Conservation (phyloP, 2,888 invertebrate genomes). For the Tipula confusa region DNA sequence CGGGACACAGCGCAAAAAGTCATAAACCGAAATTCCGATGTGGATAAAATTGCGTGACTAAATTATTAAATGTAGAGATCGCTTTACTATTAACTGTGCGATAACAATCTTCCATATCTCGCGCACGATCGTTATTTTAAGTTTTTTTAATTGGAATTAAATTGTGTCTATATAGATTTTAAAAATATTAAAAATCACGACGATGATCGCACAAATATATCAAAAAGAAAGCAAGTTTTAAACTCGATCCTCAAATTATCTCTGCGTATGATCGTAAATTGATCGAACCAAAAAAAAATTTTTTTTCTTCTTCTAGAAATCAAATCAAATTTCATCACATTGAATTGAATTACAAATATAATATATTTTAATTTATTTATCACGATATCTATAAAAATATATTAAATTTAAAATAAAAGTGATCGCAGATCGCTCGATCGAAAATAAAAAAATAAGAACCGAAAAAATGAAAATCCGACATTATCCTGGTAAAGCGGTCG, state of each 20-base stretch:
- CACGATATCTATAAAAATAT: not conserved
- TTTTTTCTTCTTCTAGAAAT: not conserved
- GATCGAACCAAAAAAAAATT: not conserved
- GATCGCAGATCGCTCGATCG: too few species aligned
- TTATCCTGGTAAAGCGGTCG: conserved; percentile 78
- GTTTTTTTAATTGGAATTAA: not conserved
- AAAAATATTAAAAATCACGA: not conserved
- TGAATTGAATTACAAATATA: not conserved
- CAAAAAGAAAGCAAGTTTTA: not conserved
- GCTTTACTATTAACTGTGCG: not conserved
- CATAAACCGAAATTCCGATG: conserved; percentile 12
- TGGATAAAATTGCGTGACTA: not conserved
- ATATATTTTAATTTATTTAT: not conserved
- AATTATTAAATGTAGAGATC: not conserved
- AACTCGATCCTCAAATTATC: not conserved
- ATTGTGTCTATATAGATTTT: not conserved
- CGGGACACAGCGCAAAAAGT: not conserved
- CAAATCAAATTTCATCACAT: not conserved
- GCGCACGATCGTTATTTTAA: too few species aligned
- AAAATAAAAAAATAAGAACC: too few species aligned
- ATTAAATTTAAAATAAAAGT: not conserved
- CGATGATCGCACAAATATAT: conserved; percentile 12
- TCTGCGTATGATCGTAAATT: not conserved
- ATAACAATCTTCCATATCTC: not conserved
- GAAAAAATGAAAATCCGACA: conserved; percentile 66